Conservation (phyloP, 1,140 invertebrate genomes). For the Proctacanthus coquilletti region DNA sequence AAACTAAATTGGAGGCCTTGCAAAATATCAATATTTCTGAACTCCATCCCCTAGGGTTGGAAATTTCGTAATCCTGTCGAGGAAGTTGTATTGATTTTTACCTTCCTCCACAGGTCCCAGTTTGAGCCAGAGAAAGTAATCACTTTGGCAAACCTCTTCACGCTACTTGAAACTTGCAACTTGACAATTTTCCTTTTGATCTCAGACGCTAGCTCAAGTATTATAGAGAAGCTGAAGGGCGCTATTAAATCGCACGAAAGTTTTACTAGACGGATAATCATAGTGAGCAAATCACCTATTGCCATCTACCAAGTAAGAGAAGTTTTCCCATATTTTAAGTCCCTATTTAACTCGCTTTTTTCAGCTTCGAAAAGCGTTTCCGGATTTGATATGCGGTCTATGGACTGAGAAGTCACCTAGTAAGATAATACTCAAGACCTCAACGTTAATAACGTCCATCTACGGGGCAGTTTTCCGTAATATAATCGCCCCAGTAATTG, state of each 20-base stretch:
- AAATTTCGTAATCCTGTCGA: not conserved
- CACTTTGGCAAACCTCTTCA: constrained; percentile 16
- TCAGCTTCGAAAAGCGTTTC: constrained; percentile 22
- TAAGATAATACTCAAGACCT: constrained; percentile 20
- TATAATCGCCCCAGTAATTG: constrained; percentile 28
- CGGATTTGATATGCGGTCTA: constrained; percentile 25
- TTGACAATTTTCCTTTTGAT: constrained; percentile 20
- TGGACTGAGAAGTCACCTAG: constrained; percentile 26
- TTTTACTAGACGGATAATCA: constrained; percentile 18
- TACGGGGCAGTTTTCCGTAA: constrained; percentile 27
- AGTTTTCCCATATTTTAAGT: not conserved
- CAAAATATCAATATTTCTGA: constrained; percentile 19
- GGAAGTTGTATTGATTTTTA: not conserved
- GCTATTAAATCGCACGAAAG: constrained; percentile 16
- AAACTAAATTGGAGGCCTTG: constrained; percentile 18
- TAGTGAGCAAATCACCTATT: constrained; percentile 23
- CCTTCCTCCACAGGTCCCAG: constrained; percentile 13
- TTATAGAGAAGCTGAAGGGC: constrained; percentile 20
- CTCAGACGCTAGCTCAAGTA: constrained; percentile 19
- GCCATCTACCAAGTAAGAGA: constrained; percentile 22
- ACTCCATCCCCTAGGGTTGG: constrained; percentile 26
- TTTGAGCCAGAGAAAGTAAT: constrained; percentile 20
- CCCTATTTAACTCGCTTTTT: constrained; percentile 2
- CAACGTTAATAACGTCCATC: constrained; percentile 25
- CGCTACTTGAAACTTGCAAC: constrained; percentile 16